phyloP scores from a whole-genome alignment of 2,113 vertebrate genomes.

The Alces alces region DNA sequence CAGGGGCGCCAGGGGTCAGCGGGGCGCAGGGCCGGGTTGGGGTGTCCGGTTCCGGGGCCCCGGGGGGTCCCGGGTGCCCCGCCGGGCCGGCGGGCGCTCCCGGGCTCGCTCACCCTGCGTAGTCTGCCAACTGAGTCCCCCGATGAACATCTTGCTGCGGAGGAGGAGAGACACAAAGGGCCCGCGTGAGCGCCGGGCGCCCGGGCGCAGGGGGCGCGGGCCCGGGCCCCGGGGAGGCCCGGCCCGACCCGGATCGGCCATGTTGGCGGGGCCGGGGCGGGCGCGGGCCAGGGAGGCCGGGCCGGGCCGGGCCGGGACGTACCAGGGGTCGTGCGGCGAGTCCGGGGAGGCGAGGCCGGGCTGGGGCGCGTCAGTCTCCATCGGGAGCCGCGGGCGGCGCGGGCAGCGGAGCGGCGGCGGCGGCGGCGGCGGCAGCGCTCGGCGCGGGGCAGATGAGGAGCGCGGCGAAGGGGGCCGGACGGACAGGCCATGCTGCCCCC shows the following conservation, averaged over 20 bases:
- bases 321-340: constrained; percentile 97
- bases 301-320: constrained; percentile 80
- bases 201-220: constrained; percentile 64
- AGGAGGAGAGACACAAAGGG: constrained; percentile 73
- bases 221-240: constrained; percentile 59
- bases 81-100: constrained; percentile 55
- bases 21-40: constrained; percentile 59
- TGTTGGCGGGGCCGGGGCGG: constrained; percentile 64
- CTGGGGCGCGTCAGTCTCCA: constrained; percentile 97
- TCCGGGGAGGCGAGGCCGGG: constrained; percentile 93
- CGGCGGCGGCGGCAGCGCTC: constrained; percentile 66
- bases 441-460: constrained; percentile 71
- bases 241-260: constrained; percentile 68
- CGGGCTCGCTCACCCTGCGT: constrained; percentile 90
- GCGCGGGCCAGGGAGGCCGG: constrained; percentile 59
- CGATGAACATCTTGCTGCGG: constrained; percentile 98
- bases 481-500: constrained; percentile 85
- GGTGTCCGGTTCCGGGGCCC: constrained; percentile 56
- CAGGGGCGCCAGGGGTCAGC: constrained; percentile 65
- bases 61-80: constrained; percentile 19
- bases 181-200: constrained; percentile 70
- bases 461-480: constrained; percentile 76
- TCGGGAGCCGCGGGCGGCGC: constrained; percentile 82
- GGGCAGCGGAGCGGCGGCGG: constrained; percentile 76
- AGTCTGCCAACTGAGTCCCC: constrained; percentile 96